phyloP scores from a whole-genome alignment of 2,888 invertebrate genomes.

The Cantharis nigra region DNA sequence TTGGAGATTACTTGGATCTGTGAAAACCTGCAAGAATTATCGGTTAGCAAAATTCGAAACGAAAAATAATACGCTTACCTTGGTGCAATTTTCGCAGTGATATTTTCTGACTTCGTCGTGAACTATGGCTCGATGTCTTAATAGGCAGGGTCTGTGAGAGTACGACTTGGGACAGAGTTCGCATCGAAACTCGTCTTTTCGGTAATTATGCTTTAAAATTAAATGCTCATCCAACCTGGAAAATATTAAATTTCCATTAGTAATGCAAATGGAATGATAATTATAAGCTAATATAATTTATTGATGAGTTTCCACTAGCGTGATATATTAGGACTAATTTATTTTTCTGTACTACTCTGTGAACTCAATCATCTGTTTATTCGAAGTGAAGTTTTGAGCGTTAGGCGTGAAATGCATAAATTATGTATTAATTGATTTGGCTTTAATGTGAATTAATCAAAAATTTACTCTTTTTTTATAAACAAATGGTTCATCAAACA shows the following conservation, averaged over 20 bases:
- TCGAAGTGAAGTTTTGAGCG: slow-evolving; percentile 28
- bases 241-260: slow-evolving; percentile 37
- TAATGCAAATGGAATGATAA: background rate
- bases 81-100: slow-evolving; percentile 90
- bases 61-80: slow-evolving; percentile 61
- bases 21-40: slow-evolving; percentile 77
- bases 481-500: background rate
- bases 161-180: slow-evolving; percentile 84
- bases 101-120: slow-evolving; percentile 86
- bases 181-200: slow-evolving; percentile 78
- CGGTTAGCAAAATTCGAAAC: background rate
- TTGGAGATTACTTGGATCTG: slow-evolving; percentile 95
- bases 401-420: slow-evolving; percentile 31
- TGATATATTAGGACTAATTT: slow-evolving; percentile 37
- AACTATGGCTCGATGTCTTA: slow-evolving; percentile 79
- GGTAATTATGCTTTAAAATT: slow-evolving; percentile 77
- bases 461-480: background rate
- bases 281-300: slow-evolving; percentile 8
- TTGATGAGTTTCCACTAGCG: slow-evolving; percentile 28
- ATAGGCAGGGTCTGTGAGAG: slow-evolving; percentile 78
- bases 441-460: slow-evolving; percentile 7
- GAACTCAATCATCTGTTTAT: slow-evolving; percentile 38
- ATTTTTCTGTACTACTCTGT: slow-evolving; percentile 36
- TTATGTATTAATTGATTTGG: slow-evolving; percentile 31
- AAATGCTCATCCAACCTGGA: slow-evolving; percentile 84